Evolutionary conservation across 1,140 invertebrate genomes (phyloP).

Genomic region (Aporrectodea caliginosa): DNA sequence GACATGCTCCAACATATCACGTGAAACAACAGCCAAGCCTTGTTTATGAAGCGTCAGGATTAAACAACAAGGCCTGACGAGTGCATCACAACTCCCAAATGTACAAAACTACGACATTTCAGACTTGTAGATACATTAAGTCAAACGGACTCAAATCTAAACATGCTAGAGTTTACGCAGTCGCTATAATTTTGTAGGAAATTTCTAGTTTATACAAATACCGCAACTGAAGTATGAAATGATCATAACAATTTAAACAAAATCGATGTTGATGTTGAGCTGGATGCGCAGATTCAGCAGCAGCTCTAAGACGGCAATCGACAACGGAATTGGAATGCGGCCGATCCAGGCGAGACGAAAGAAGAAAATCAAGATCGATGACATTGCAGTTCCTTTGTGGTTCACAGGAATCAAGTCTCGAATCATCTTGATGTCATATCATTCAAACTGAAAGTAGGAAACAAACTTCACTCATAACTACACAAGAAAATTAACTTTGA

Average conservation of each 20-base stretch:
- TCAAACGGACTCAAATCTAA: background rate
- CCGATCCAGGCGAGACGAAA: slow-evolving; percentile 62
- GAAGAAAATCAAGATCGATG: slow-evolving; percentile 56
- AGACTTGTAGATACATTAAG: background rate
- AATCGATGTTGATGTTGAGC: background rate
- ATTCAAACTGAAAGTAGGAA: background rate
- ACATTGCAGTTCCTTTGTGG: slow-evolving; percentile 33
- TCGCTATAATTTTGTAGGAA: too few species aligned
- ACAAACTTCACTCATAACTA: too few species aligned
- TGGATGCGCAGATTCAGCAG: slow-evolving; percentile 11
- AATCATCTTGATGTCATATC: background rate
- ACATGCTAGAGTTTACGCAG: too few species aligned
- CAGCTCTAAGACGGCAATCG: slow-evolving; percentile 51
- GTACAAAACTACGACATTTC: too few species aligned
- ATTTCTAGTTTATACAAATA: too few species aligned
- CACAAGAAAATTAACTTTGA: too few species aligned
- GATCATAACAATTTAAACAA: too few species aligned
- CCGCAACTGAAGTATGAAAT: too few species aligned
- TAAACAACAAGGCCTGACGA: too few species aligned
- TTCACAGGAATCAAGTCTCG: background rate
- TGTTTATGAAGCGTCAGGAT: too few species aligned
- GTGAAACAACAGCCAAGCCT: too few species aligned
- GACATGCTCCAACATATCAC: slow-evolving; percentile 23
- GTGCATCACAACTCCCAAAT: too few species aligned
- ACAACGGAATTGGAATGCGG: slow-evolving; percentile 59